Evolutionary conservation across 2,888 invertebrate species (phyloP), one percentile per base, ranked within the genome.

Genomic region (Drosophila acutilabella): DNA sequence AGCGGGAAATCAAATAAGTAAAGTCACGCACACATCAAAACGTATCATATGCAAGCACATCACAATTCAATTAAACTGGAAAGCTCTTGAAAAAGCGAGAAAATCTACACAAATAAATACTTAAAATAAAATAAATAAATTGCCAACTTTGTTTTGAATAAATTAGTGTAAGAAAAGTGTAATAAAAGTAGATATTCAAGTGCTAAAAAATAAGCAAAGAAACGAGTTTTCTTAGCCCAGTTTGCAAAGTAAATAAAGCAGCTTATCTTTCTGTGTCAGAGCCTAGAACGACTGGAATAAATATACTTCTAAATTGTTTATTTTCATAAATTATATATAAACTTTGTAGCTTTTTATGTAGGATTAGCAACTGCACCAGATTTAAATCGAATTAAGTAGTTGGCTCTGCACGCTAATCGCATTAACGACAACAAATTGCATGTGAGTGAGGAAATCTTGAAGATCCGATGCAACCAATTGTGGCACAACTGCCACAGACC

Each of bases 51-150:
- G 36, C 42, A n/a, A 42, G 44, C 13, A 38, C 51, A 68, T 41
- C 64, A 56, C 56, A 74, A 71, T 84, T 81, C 66, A 81, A 81
- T 81, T 79, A 67, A 74, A 77, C 64, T 68, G 64, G 65, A 1
- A 8, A 7, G 7, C 30, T 8, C 30, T 30, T 6, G 30, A 8
- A 30, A 30, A 30, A 30, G 30, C 30, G 8, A 8, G 8, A 18
- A 18, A 51, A 38, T 20, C 14, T 20, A 56, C 33, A 45, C 8
- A 45, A 56, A 23, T 38, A 57, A 47, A 38, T 16, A 23, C 16
- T 38, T 14, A 38, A 57, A 57, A 44, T 42, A 42, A 42, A 54
- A 26, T 23, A 54, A 54, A 33, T 54, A 33, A 41, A 45, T 20
- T 33, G 41, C 41, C 8, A 41, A 7, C 10, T 26, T 16, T 30